phyloP scores from a whole-genome alignment of 2,113 vertebrate genomes.

The Okapia johnstoni region DNA sequence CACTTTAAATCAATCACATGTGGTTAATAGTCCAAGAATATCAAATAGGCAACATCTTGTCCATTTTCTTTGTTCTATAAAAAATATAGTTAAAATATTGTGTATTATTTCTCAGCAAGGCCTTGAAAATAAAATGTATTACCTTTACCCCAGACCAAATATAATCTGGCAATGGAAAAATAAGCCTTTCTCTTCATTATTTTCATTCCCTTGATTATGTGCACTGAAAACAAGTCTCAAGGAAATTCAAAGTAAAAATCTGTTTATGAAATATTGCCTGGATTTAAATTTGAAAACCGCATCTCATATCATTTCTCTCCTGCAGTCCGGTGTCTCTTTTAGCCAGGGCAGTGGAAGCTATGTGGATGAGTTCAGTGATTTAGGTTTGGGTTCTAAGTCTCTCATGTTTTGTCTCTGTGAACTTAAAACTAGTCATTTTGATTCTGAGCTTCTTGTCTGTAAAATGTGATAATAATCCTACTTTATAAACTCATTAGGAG shows the following conservation, averaged over 20 bases:
- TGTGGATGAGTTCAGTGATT: neutral
- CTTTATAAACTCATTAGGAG: neutral
- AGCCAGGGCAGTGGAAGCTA: neutral
- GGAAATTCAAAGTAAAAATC: neutral
- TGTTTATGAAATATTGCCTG: neutral
- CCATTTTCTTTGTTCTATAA: neutral
- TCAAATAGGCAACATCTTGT: neutral
- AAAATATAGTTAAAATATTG: slow-evolving; percentile 15
- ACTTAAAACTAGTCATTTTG: neutral
- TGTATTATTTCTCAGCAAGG: neutral
- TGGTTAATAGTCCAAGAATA: neutral
- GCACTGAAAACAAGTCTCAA: neutral
- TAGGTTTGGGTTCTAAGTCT: neutral
- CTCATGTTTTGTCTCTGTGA: neutral
- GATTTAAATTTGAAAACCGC: neutral
- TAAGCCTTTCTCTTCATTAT: neutral
- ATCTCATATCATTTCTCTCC: neutral
- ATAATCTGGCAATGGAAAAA: neutral
- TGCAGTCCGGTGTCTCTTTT: neutral
- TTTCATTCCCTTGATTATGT: neutral
- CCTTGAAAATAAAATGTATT: neutral
- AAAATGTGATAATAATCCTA: neutral
- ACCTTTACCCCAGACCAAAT: neutral
- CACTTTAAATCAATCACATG: neutral
- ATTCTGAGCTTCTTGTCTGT: neutral